Percentiles rank a stretch among this genome's conserved stretches.
These are phyloP conservation scores for Fundulus diaphanus DNA, from an alignment of 2,797 vertebrate genomes.

Conservation along the genomic window DNA sequence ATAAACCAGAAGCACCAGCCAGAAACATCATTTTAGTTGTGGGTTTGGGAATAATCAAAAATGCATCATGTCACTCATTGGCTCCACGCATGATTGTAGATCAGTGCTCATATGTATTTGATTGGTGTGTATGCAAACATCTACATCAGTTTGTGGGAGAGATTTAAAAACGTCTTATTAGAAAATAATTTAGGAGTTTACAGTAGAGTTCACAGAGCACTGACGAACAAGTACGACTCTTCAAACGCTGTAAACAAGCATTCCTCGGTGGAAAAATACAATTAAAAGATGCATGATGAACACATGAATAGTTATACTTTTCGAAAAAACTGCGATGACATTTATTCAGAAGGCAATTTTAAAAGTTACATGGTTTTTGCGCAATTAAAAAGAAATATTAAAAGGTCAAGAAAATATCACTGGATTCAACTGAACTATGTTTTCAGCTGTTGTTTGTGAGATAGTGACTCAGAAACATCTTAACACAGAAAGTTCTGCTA, in stretches of 20 bases:
- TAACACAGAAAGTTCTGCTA: not conserved
- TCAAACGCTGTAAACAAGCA: not conserved
- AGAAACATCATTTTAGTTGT: not conserved
- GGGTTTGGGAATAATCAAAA: not conserved
- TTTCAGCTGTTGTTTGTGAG: not conserved
- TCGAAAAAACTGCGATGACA: not conserved
- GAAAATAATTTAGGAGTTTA: not conserved
- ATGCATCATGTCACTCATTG: not conserved
- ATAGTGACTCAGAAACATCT: not conserved
- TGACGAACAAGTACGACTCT: not conserved
- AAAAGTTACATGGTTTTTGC: not conserved
- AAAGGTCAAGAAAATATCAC: constrained; percentile 20
- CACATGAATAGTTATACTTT: not conserved
- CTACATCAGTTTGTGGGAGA: not conserved
- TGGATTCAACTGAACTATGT: not conserved
- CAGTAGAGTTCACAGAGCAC: not conserved
- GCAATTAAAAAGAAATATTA: constrained; percentile 1
- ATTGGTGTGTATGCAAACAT: not conserved
- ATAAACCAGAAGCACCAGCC: constrained; percentile 18
- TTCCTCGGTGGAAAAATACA: not conserved
- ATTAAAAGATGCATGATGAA: not conserved
- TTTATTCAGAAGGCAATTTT: too few species aligned
- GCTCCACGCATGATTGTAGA: not conserved
- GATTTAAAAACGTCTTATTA: not conserved
- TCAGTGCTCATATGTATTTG: not conserved